phyloP scores from a whole-genome alignment of 2,797 vertebrate species.

The Paedocypris micromegethes region DNA sequence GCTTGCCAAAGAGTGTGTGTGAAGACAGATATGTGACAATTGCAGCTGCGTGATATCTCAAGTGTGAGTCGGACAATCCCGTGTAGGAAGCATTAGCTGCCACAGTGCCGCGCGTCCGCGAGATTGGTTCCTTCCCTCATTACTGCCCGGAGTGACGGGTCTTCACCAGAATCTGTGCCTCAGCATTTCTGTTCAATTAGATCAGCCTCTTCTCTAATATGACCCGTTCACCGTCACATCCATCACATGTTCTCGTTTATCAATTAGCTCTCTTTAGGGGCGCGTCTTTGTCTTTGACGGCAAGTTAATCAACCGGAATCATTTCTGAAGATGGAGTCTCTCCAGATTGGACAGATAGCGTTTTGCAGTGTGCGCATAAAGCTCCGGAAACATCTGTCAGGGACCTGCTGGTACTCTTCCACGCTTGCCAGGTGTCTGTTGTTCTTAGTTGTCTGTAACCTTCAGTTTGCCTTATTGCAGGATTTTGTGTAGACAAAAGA shows the following conservation, averaged over 20 bases:
- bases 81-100: not conserved
- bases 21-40: slow-evolving; percentile 8
- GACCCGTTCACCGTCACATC: slow-evolving; percentile 34
- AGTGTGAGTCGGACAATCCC: slow-evolving; percentile 7
- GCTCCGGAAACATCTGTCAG: slow-evolving; percentile 36
- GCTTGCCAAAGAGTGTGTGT: slow-evolving; percentile 3
- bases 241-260: slow-evolving; percentile 42
- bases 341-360: slow-evolving; percentile 41
- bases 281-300: slow-evolving; percentile 36
- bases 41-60: slow-evolving; percentile 19
- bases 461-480: no score
- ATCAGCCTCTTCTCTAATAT: slow-evolving; percentile 34
- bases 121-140: slow-evolving; percentile 25
- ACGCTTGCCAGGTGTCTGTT: slow-evolving; percentile 1
- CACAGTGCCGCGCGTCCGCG: not conserved
- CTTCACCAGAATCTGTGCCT: slow-evolving; percentile 25
- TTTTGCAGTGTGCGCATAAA: slow-evolving; percentile 37
- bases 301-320: slow-evolving; percentile 41
- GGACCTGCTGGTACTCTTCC: slow-evolving; percentile 11
- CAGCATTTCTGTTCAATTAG: slow-evolving; percentile 40
- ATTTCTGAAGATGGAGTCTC: slow-evolving; percentile 34
- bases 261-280: slow-evolving; percentile 41
- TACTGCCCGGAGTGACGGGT: slow-evolving; percentile 28
- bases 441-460: no score
- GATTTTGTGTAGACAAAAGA: no score